phyloP scores from a whole-genome alignment of 2,797 vertebrate genomes.

The Crax fasciolata region DNA sequence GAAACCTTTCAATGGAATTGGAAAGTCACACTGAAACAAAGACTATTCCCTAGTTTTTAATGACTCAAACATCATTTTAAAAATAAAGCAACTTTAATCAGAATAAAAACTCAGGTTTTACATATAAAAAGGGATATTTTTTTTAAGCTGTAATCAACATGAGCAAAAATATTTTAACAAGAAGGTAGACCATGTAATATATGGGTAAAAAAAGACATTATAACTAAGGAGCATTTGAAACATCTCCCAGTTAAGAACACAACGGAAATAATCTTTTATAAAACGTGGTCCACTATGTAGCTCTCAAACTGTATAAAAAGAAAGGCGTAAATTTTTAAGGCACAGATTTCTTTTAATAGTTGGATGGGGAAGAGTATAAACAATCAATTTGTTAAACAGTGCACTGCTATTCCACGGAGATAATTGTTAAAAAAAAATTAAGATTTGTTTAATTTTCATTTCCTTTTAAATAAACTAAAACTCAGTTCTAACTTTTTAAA shows the following conservation, averaged over 20 bases:
- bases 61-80: background rate
- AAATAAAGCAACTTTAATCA: background rate
- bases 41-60: background rate
- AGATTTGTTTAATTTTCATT: background rate
- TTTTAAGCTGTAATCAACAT: background rate
- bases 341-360: background rate
- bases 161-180: background rate
- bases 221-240: background rate
- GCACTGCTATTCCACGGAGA: background rate
- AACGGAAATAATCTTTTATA: background rate
- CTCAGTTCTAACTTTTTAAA: background rate
- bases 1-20: background rate
- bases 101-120: background rate
- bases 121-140: background rate
- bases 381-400: background rate
- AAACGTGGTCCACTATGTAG: background rate
- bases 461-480: background rate
- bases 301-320: background rate
- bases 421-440: background rate
- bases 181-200: background rate
- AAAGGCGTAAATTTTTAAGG: background rate
- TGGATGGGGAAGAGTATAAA: background rate
- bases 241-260: background rate
- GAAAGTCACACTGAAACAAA: background rate
- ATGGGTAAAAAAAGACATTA: background rate